These are phyloP conservation scores for Melikaiella ostensackeni DNA, from an alignment of 2,888 invertebrate species.

Conservation along the genomic window DNA sequence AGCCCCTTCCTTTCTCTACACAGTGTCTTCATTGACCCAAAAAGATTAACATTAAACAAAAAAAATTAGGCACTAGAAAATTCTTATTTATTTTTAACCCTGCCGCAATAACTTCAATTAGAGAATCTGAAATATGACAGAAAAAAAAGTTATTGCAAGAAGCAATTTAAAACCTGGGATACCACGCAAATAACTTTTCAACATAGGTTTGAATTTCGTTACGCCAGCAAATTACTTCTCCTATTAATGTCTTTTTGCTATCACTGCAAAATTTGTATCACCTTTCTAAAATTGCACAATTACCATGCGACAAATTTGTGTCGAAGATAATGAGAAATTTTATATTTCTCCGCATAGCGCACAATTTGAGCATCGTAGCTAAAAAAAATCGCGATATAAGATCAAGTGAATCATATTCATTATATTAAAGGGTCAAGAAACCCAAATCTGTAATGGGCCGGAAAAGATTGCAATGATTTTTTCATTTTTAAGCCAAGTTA, in stretches of 20 bases:
- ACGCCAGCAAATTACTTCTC: slow-evolving; percentile 1
- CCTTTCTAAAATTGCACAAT: not conserved
- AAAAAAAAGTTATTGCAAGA: not conserved
- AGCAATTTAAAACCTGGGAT: not conserved
- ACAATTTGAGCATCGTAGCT: too few relatives aligned
- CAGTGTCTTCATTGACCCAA: not conserved
- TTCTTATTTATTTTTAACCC: not conserved
- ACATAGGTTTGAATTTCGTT: not conserved
- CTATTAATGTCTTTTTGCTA: not conserved
- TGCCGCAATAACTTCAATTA: not conserved
- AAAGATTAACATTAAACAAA: too few relatives aligned
- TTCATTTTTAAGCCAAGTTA: too few relatives aligned
- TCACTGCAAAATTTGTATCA: not conserved
- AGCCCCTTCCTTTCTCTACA: not conserved
- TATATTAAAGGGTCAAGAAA: too few relatives aligned
- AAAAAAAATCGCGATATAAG: too few relatives aligned
- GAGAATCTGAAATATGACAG: not conserved
- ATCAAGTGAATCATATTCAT: too few relatives aligned
- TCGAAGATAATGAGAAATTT: too few relatives aligned
- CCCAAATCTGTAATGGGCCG: too few relatives aligned
- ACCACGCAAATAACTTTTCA: not conserved
- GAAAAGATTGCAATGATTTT: too few relatives aligned
- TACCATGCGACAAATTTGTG: too few relatives aligned
- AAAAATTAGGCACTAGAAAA: not conserved
- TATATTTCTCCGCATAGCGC: too few relatives aligned